Evolutionary conservation across 2,797 vertebrate genomes (phyloP).

Genomic region (Falco biarmicus): DNA sequence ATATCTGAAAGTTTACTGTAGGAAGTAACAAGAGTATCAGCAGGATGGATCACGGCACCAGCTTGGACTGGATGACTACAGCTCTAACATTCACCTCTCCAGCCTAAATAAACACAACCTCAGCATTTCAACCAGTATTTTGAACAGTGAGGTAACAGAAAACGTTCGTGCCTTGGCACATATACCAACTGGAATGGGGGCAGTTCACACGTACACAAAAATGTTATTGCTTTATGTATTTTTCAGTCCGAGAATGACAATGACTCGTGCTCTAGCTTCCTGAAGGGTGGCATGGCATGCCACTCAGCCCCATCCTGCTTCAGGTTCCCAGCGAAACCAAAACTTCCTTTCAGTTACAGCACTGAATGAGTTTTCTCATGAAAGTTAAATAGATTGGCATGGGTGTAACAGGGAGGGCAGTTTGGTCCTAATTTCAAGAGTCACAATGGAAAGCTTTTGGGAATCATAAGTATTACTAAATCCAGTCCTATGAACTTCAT

Average conservation of each 20-base stretch:
- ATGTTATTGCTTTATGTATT: neutral
- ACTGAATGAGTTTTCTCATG: neutral
- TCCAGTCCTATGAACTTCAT: neutral
- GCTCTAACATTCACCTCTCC: neutral
- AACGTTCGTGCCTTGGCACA: neutral
- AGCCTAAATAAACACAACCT: neutral
- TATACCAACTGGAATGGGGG: neutral
- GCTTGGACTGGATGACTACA: neutral
- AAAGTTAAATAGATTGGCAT: neutral
- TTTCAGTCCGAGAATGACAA: neutral
- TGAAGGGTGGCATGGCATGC: rapidly evolving
- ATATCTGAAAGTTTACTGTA: neutral
- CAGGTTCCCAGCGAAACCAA: neutral
- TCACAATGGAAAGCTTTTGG: neutral
- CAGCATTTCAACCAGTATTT: neutral
- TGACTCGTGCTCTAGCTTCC: neutral
- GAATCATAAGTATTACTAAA: neutral
- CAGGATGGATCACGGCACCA: neutral
- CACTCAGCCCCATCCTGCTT: neutral
- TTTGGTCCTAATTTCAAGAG: neutral
- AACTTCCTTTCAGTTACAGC: neutral
- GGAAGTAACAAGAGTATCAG: neutral
- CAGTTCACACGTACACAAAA: neutral
- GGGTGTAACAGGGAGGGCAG: neutral
- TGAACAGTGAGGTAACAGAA: neutral